phyloP scores from a whole-genome alignment of 2,888 invertebrate species.

The Tribolium freemani region DNA sequence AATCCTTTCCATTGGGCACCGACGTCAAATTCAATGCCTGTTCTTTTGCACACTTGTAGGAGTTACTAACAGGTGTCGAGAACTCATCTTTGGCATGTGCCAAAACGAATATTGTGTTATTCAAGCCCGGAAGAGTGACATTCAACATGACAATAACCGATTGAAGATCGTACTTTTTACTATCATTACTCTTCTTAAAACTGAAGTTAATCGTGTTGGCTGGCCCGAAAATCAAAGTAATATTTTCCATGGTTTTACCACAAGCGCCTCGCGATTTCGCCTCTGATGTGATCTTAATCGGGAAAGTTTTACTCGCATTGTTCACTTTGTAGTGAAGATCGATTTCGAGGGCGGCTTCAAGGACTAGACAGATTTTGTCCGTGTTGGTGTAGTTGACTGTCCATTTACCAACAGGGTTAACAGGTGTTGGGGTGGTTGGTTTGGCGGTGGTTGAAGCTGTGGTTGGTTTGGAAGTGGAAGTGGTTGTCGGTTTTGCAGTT shows the following conservation, averaged over 20 bases:
- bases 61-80: slow-evolving; percentile 74
- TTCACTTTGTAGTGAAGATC: slow-evolving; percentile 71
- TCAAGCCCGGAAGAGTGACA: slow-evolving; percentile 32
- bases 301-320: slow-evolving; percentile 57
- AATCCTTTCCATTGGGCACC: slow-evolving; percentile 48
- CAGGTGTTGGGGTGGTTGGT: slow-evolving; percentile 57
- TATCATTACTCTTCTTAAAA: slow-evolving; percentile 51
- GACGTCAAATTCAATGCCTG: slow-evolving; percentile 73
- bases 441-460: slow-evolving; percentile 58
- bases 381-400: slow-evolving; percentile 62
- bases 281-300: slow-evolving; percentile 67
- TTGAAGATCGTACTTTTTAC: slow-evolving; percentile 52
- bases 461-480: slow-evolving; percentile 63
- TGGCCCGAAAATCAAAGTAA: slow-evolving; percentile 56
- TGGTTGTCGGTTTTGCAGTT: slow-evolving; percentile 61
- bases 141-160: slow-evolving; percentile 42
- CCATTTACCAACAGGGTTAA: slow-evolving; percentile 70
- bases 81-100: slow-evolving; percentile 71
- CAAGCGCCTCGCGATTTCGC: slow-evolving; percentile 67
- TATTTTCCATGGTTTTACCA: slow-evolving; percentile 60
- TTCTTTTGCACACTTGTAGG: slow-evolving; percentile 79
- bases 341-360: slow-evolving; percentile 77
- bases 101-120: slow-evolving; percentile 32
- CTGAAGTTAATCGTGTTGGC: slow-evolving; percentile 45
- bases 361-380: slow-evolving; percentile 73